Evolutionary conservation across 1,140 invertebrate species (phyloP).

Genomic region (Marisa cornuarietis): DNA sequence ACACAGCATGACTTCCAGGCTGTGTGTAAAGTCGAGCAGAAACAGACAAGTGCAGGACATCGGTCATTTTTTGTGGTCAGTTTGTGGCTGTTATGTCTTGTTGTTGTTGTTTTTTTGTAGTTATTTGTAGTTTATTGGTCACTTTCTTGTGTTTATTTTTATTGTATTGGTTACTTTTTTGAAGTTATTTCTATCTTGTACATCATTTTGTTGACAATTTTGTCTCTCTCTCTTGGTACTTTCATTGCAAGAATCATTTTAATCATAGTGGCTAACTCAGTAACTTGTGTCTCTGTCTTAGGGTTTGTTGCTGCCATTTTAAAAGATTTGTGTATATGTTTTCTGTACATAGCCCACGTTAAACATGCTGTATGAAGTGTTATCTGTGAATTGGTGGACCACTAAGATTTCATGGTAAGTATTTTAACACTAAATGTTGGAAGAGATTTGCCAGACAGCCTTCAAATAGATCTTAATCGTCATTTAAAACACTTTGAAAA

Average conservation of each 20-base stretch:
- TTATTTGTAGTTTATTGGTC: background rate
- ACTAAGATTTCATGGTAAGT: conserved; percentile 53
- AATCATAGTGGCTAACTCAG: no score
- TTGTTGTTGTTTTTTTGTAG: background rate
- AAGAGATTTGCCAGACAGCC: no score
- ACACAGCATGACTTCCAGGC: conserved; percentile 52
- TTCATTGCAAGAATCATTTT: no score
- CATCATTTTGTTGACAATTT: no score
- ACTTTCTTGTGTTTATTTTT: background rate
- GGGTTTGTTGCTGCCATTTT: background rate
- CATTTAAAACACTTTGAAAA: no score
- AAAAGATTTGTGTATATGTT: conserved; percentile 21
- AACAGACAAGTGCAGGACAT: conserved; percentile 38
- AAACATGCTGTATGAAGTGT: conserved; percentile 48
- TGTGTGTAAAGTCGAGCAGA: conserved; percentile 32
- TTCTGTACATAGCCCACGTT: conserved; percentile 48
- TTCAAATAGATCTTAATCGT: no score
- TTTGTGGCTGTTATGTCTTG: background rate
- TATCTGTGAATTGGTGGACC: conserved; percentile 53
- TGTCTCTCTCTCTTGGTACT: no score
- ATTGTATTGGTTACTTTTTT: no score
- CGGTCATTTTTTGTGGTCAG: conserved; percentile 37
- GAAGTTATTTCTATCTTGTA: no score
- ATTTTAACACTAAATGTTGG: background rate
- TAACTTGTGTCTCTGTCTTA: background rate